Evolutionary conservation across 1,140 invertebrate species (phyloP), one percentile per base, ranked within the genome.

Genomic region (Bombus sibiricus): DNA sequence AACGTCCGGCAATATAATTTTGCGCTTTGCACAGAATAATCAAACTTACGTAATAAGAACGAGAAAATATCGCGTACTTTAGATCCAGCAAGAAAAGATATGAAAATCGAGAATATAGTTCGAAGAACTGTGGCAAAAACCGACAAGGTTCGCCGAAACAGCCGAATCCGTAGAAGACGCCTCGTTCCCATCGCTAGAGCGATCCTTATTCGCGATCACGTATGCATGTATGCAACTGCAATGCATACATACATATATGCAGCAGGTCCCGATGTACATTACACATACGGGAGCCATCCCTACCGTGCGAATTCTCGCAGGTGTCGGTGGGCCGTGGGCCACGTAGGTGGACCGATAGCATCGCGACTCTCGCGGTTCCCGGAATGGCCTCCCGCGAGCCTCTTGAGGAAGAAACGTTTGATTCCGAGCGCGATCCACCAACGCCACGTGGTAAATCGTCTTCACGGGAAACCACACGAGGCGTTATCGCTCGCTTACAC

Each of bases 241-340:
- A 62, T 85, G 77, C 83, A 86, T 77, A 64, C 82, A 82, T 85
- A 83, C 88, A 89, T 89, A 89, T 84, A 87, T 85, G 88, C 89
- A 80, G 79, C 47, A 73, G 76, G 64, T 76, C 43, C 41, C 37
- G 74, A 72, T 72, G 64, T 64, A 43, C 74, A 76, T 87, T 84
- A 77, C 62, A 83, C 83, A 84, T 81, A 83, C 79, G 74, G 86
- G 53, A 90, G 85, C 76, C 88, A 91, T 53, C 47, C 88, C 90
- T 85, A 87, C 83, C 91, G 89, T 90, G 91, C 87, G 90, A 91
- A 91, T 86, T 85, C 86, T 89, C 81, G 91, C 91, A 92, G 91
- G 90, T 91, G 91, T 90, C 25, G 53, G 34, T 34, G 4, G 43
- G 43, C 34, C n/a, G 57, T n/a, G 34, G 37, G 53, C 41, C 80